Evolutionary conservation across 2,888 invertebrate genomes (phyloP).

Genomic region (Cabera pusaria): DNA sequence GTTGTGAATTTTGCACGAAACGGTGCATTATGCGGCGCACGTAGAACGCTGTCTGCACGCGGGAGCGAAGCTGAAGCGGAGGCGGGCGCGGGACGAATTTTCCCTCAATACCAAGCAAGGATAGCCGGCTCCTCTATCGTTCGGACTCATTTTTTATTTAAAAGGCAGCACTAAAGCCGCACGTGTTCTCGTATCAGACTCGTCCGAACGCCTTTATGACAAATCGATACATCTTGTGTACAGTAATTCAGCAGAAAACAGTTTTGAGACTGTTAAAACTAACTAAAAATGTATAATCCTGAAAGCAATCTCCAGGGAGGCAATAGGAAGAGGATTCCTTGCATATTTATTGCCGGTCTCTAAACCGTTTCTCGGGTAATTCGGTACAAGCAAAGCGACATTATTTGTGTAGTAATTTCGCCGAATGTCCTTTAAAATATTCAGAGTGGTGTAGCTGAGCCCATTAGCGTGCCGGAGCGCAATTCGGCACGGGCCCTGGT

Average conservation of each 20-base stretch:
- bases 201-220: constrained; percentile 52
- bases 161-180: constrained; percentile 58
- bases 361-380: constrained; percentile 79
- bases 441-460: constrained; percentile 77
- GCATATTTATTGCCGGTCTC: constrained; percentile 77
- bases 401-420: constrained; percentile 83
- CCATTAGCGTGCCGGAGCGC: constrained; percentile 80
- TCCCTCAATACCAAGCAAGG: constrained; percentile 44
- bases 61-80: constrained; percentile 47
- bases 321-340: constrained; percentile 73
- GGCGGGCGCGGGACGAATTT: constrained; percentile 45
- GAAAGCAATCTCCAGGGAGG: constrained; percentile 74
- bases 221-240: constrained; percentile 39
- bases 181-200: constrained; percentile 60
- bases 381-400: constrained; percentile 80
- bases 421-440: constrained; percentile 83
- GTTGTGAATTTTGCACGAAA: constrained; percentile 79
- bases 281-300: constrained; percentile 66
- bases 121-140: constrained; percentile 56
- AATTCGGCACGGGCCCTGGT: constrained; percentile 73
- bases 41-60: constrained; percentile 73
- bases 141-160: constrained; percentile 76
- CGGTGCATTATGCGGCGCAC: constrained; percentile 79
- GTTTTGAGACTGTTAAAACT: constrained; percentile 24
- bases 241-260: constrained; percentile 16